A percentile compares a stretch with the other conserved stretches of the same genome.
Conservation (phyloP, 2,797 vertebrate genomes). For the Rhynchonycteris naso region DNA sequence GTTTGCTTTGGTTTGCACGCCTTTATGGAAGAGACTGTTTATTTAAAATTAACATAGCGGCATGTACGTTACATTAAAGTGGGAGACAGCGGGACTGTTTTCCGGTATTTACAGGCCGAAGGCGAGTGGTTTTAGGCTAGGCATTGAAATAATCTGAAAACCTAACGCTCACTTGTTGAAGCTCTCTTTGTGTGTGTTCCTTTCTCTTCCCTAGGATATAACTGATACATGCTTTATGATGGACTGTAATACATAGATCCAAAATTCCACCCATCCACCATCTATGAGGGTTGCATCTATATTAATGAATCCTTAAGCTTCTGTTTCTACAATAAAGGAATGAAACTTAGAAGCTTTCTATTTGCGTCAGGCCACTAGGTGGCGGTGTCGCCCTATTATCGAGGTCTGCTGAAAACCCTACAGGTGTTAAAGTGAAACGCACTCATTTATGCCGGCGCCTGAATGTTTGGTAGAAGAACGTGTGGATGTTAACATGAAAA, state of each 20-base stretch:
- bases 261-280: not conserved
- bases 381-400: constrained; percentile 42
- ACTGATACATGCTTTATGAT: not conserved
- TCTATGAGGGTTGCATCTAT: not conserved
- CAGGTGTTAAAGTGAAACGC: not conserved
- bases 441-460: not conserved
- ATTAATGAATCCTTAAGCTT: not conserved
- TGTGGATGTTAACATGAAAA: constrained; percentile 16
- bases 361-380: constrained; percentile 62
- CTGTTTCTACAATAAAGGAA: not conserved
- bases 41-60: not conserved
- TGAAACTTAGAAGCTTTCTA: not conserved
- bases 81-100: not conserved
- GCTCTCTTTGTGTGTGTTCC: not conserved
- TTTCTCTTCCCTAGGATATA: not conserved
- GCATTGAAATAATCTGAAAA: constrained; percentile 34
- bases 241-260: not conserved
- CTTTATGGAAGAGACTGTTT: not conserved
- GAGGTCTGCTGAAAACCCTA: not conserved
- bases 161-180: constrained; percentile 16
- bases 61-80: not conserved
- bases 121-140: not conserved
- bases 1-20: not conserved
- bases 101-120: not conserved
- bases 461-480: not conserved